Conservation (phyloP, 2,797 vertebrate species). For the Megalops cyprinoides region DNA sequence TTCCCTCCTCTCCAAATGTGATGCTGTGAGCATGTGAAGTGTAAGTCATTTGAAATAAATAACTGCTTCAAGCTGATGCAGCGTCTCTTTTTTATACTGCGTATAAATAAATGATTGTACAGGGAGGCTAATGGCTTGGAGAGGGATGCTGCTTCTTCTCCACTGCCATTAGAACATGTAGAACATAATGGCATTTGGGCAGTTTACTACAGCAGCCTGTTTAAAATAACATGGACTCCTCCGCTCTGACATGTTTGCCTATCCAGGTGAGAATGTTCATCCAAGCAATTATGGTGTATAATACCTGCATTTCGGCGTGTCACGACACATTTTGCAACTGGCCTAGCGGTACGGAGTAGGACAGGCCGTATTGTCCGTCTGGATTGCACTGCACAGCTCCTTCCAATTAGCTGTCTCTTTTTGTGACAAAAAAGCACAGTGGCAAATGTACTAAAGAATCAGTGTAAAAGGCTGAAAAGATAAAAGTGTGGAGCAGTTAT, state of each 20-base stretch:
- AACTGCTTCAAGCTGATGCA: slow-evolving; percentile 17
- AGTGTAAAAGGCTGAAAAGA: neutral
- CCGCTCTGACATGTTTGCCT: neutral
- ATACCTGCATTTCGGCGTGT: neutral
- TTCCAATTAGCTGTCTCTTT: neutral
- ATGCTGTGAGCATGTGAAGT: neutral
- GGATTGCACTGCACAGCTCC: neutral
- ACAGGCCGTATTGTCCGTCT: neutral
- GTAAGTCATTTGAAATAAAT: slow-evolving; percentile 20
- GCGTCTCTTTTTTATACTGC: slow-evolving; percentile 5
- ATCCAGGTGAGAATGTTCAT: neutral
- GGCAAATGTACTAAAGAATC: neutral
- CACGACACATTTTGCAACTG: neutral
- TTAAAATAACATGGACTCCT: neutral
- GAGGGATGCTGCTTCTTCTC: neutral
- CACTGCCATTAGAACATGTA: neutral
- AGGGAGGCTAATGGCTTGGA: slow-evolving; percentile 6
- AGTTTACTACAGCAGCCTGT: neutral
- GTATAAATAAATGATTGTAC: slow-evolving; percentile 21
- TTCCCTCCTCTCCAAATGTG: neutral
- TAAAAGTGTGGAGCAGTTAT: neutral
- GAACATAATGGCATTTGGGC: neutral
- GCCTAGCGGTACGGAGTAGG: neutral
- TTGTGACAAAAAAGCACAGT: neutral
- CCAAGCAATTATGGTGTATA: neutral